Evolutionary conservation across 2,113 vertebrate species (phyloP).

Genomic region (Coregonus clupeaformis): DNA sequence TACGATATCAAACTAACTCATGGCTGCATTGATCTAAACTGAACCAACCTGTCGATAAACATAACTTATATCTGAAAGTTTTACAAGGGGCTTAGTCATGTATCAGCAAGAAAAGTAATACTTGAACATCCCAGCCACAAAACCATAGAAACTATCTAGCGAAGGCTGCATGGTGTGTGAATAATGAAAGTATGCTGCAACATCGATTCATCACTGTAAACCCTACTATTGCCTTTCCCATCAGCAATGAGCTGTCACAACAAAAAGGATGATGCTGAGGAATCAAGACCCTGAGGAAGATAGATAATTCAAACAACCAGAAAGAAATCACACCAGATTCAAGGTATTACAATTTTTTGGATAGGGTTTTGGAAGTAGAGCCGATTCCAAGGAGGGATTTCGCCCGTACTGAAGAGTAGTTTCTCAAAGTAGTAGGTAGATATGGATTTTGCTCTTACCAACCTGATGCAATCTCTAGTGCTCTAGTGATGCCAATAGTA

Average conservation of each 20-base stretch:
- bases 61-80: not conserved
- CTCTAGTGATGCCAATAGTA: not conserved
- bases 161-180: not conserved
- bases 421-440: not conserved
- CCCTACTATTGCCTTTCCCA: not conserved
- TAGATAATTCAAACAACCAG: not conserved
- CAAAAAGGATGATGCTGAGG: not conserved
- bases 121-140: not conserved
- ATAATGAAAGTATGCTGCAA: not conserved
- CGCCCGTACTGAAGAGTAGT: not conserved
- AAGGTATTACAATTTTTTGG: not conserved
- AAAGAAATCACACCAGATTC: not conserved
- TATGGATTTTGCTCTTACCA: not conserved
- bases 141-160: not conserved
- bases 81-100: not conserved
- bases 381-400: not conserved
- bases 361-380: not conserved
- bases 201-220: conserved; percentile 3
- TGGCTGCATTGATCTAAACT: not conserved
- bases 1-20: not conserved
- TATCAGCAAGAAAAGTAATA: not conserved
- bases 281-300: not conserved
- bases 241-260: not conserved
- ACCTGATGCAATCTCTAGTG: not conserved
- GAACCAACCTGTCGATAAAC: not conserved